Evolutionary conservation across 2,113 vertebrate genomes (phyloP).

Genomic region (Camelus bactrianus): DNA sequence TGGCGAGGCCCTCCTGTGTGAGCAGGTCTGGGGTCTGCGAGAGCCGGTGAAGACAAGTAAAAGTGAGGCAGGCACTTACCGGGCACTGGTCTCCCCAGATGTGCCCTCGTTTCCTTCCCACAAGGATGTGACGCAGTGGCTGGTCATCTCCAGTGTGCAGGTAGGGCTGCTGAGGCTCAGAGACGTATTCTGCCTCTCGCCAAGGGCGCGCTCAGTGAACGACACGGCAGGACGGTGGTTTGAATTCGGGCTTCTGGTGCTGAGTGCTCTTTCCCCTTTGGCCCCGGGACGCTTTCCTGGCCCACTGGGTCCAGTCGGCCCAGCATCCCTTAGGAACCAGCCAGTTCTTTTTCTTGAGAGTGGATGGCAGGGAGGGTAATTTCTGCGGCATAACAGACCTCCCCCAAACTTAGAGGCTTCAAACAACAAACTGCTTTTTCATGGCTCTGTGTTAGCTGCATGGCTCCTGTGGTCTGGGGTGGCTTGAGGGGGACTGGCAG

Average conservation of each 20-base stretch:
- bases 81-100: not conserved
- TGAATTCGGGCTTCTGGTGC: not conserved
- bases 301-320: not conserved
- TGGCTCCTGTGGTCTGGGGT: not conserved
- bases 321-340: not conserved
- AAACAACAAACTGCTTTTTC: not conserved
- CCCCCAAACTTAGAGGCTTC: not conserved
- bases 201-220: not conserved
- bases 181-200: not conserved
- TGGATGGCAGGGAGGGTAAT: not conserved
- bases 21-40: not conserved
- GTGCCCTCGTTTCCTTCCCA: not conserved
- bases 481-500: not conserved
- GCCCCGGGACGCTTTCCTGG: not conserved
- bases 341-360: not conserved
- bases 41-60: not conserved
- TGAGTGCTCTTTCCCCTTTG: not conserved
- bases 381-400: not conserved
- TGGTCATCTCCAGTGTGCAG: not conserved
- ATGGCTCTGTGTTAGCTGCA: not conserved
- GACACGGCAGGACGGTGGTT: not conserved
- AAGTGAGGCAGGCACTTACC: not conserved
- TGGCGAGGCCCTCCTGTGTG: not conserved
- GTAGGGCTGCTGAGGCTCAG: not conserved
- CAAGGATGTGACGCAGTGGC: accelerated